Evolutionary conservation across 2,888 invertebrate species (phyloP).

Genomic region (Dorcus hopei): DNA sequence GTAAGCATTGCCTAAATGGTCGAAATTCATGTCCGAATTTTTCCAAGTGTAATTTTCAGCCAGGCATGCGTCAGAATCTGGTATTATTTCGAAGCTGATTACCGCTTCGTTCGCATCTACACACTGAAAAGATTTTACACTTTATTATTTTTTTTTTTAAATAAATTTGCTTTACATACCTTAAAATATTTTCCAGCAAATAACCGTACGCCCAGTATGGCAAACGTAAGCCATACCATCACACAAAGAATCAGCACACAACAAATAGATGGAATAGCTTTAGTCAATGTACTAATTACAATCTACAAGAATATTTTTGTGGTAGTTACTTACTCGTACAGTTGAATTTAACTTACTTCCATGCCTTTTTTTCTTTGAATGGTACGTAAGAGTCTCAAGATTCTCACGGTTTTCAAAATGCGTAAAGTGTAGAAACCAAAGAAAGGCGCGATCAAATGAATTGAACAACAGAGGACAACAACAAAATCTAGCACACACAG

Average conservation of each 20-base stretch:
- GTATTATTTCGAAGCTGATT: slow-evolving; percentile 81
- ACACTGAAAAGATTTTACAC: slow-evolving; percentile 61
- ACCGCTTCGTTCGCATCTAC: slow-evolving; percentile 70
- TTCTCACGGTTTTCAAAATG: slow-evolving; percentile 99
- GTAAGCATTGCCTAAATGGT: slow-evolving; percentile 96
- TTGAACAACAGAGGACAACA: slow-evolving; percentile 97
- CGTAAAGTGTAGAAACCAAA: slow-evolving; percentile 95
- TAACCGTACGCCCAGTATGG: slow-evolving; percentile 98
- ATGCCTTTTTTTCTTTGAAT: slow-evolving; percentile 99
- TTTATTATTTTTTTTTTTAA: background rate
- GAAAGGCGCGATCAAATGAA: slow-evolving; percentile 94
- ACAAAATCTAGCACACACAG: slow-evolving; percentile 99
- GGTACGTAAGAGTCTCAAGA: slow-evolving; percentile 95
- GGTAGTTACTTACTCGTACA: background rate
- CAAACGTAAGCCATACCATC: slow-evolving; percentile 99
- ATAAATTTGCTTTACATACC: slow-evolving; percentile 52
- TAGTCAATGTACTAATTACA: slow-evolving; percentile 97
- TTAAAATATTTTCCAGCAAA: slow-evolving; percentile 97
- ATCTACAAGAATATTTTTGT: slow-evolving; percentile 59
- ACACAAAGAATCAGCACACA: slow-evolving; percentile 98
- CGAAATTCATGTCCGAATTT: slow-evolving; percentile 97
- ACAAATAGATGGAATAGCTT: slow-evolving; percentile 99
- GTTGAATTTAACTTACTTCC: slow-evolving; percentile 74
- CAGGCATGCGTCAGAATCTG: slow-evolving; percentile 79
- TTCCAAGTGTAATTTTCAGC: slow-evolving; percentile 92